phyloP scores from a whole-genome alignment of 2,797 vertebrate species.

The Xyrichtys novacula region DNA sequence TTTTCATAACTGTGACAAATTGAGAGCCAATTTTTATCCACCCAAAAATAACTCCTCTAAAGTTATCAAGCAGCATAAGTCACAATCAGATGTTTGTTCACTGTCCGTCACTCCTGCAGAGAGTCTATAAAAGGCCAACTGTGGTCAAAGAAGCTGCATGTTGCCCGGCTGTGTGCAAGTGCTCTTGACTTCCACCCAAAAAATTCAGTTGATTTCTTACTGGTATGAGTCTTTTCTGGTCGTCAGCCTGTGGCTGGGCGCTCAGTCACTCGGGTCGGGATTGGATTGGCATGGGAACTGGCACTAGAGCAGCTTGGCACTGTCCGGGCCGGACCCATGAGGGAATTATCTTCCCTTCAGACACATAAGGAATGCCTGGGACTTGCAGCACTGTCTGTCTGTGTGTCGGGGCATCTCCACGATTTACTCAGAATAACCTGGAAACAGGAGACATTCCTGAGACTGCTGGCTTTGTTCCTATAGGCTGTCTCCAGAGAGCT shows the following conservation, averaged over 20 bases:
- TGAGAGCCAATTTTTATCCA: too few relatives aligned
- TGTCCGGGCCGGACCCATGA: constrained; percentile 61
- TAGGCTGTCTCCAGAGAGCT: constrained; percentile 15
- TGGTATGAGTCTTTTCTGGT: constrained; percentile 48
- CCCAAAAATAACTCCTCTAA: constrained; percentile 14
- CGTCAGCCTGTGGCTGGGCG: constrained; percentile 35
- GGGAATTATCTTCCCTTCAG: constrained; percentile 74
- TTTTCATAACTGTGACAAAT: background rate
- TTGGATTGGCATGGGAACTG: constrained; percentile 80
- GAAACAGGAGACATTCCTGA: constrained; percentile 51
- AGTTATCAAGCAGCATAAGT: constrained; percentile 18
- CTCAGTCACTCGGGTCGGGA: constrained; percentile 53
- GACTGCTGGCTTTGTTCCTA: constrained; percentile 18
- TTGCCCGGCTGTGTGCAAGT: constrained; percentile 53
- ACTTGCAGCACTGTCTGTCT: constrained; percentile 57
- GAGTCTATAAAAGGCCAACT: constrained; percentile 53
- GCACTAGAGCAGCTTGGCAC: constrained; percentile 64
- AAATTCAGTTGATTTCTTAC: constrained; percentile 50
- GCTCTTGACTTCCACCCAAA: constrained; percentile 44
- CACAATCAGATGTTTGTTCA: constrained; percentile 43
- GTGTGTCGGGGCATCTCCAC: constrained; percentile 36
- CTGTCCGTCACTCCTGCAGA: constrained; percentile 32
- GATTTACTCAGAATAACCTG: constrained; percentile 53
- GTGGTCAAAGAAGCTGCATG: constrained; percentile 56
- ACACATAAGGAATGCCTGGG: constrained; percentile 75